Conservation (phyloP, 1,140 invertebrate genomes). For the Zaprionus capensis region DNA sequence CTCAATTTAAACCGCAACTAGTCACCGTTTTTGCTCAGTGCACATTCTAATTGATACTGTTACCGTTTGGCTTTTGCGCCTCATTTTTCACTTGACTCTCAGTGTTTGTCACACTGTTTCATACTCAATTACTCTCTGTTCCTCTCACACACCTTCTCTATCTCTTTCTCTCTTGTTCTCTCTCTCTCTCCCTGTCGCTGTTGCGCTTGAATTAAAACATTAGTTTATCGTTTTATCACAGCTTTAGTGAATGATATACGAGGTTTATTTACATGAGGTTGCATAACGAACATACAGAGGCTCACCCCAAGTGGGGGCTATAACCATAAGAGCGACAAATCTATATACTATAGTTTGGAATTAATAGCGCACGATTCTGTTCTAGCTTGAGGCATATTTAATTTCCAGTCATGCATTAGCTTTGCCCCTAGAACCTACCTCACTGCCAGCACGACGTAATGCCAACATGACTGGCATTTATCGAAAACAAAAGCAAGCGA, state of each 20-base stretch:
- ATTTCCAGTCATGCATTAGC: not conserved
- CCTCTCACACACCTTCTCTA: not conserved
- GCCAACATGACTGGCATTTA: slow-evolving; percentile 26
- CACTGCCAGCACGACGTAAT: not conserved
- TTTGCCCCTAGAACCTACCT: slow-evolving; percentile 4
- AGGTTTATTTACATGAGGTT: not conserved
- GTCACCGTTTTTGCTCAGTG: not conserved
- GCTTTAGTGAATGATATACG: slow-evolving; percentile 8
- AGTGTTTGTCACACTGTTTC: not conserved
- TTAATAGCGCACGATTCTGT: not conserved
- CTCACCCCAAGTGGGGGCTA: not conserved
- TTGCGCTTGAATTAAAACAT: slow-evolving; percentile 9
- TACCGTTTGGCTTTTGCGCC: slow-evolving; percentile 6
- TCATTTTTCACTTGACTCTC: not conserved
- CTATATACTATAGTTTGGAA: not conserved
- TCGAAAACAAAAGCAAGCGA: slow-evolving; percentile 4
- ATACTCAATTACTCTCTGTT: not conserved
- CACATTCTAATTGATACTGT: slow-evolving; percentile 27
- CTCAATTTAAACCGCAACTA: not conserved
- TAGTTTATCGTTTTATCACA: slow-evolving; percentile 24
- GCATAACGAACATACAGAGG: slow-evolving; percentile 16
- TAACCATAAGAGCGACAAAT: no score
- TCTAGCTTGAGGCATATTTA: not conserved
- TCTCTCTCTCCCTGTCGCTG: not conserved
- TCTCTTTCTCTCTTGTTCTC: not conserved